Percentiles rank a stretch among this genome's conserved stretches.
Evolutionary conservation across 2,113 vertebrate genomes (phyloP).

Genomic region (Meriones unguiculatus): DNA sequence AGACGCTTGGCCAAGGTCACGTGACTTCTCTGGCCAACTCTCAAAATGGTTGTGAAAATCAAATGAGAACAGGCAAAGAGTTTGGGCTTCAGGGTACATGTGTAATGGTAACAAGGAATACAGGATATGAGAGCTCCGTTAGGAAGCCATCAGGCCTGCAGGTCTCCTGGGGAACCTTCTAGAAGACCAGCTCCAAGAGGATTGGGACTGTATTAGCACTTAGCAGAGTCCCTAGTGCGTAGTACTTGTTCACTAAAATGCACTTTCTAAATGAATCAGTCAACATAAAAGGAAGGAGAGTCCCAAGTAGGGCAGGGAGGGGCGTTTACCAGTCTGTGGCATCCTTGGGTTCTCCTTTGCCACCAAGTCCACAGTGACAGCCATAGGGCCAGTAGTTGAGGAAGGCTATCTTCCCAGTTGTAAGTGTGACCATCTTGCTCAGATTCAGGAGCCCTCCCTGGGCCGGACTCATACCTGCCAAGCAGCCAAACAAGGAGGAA

Average conservation of each 20-base stretch:
- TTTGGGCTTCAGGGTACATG: neutral
- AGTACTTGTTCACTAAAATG: neutral
- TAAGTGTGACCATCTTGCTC: conserved; percentile 56
- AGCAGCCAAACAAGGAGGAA: neutral
- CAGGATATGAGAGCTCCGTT: no score
- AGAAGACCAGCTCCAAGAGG: neutral
- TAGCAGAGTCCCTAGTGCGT: neutral
- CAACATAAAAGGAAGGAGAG: neutral
- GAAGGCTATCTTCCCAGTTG: conserved; percentile 26
- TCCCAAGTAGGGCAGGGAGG: neutral
- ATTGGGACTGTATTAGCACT: neutral
- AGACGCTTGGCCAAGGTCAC: neutral
- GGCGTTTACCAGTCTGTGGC: conserved; percentile 74
- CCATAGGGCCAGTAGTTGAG: conserved; percentile 68
- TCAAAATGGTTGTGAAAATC: neutral
- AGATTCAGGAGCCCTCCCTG: conserved; percentile 67
- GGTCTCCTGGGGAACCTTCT: neutral
- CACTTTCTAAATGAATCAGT: neutral
- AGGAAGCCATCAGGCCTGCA: neutral
- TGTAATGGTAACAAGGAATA: rapidly evolving
- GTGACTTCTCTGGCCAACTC: neutral
- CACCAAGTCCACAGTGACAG: conserved; percentile 73
- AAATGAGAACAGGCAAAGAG: neutral
- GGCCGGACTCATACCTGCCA: conserved; percentile 58
- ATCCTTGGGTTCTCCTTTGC: conserved; percentile 76